Evolutionary conservation across 2,113 vertebrate genomes (phyloP), one percentile per base, ranked within the genome.

Genomic region (Cochlearius cochlearius): DNA sequence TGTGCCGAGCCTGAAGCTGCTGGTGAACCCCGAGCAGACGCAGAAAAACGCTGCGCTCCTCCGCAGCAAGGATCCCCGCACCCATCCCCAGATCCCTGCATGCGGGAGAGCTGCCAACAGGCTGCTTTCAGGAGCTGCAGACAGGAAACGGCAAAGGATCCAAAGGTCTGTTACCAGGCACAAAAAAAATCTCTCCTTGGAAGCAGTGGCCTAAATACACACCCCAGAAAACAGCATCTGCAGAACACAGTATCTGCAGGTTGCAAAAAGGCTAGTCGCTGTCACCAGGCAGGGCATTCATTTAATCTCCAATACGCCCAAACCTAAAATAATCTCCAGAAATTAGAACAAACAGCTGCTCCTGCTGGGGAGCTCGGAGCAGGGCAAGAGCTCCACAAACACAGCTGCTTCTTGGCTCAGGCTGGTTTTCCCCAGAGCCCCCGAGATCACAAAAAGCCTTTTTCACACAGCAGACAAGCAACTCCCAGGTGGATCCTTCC

Each of bases 121-220:
- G 86, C 92, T 92, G 96, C 94, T 93, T 85, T 79, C 64, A 20
- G 92, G 92, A 94, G 92, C 96, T 88, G 93, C 92, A 80, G 88
- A 25, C 90, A 81, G 92, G 94, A 92, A 96, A 71, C 3, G 0
- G 79, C 52, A 3, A 8, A 96, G 90, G 94, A 96, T 94, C 95
- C 96, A 90, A 94, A 94, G 93, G 90, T 88, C 95, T 94, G 95
- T 94, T 96, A 96, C 92, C 96, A 95, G 90, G 96, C 85, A 1
- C 66, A 71, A 36, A 91, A 91, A 58, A 66, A 43, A 41, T 15
- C 81, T 78, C 84, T 39, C 53, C 50, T 47, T 83, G 82, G 88
- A 96, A 93, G 96, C 47, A 6, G 11, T 52, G 72, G 85, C 86
- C 92, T 93, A 27, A 55, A 95, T 74, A 58, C 25, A 66, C 78